phyloP scores from a whole-genome alignment of 2,797 vertebrate species.

The Hydrocynus forskahlii region DNA sequence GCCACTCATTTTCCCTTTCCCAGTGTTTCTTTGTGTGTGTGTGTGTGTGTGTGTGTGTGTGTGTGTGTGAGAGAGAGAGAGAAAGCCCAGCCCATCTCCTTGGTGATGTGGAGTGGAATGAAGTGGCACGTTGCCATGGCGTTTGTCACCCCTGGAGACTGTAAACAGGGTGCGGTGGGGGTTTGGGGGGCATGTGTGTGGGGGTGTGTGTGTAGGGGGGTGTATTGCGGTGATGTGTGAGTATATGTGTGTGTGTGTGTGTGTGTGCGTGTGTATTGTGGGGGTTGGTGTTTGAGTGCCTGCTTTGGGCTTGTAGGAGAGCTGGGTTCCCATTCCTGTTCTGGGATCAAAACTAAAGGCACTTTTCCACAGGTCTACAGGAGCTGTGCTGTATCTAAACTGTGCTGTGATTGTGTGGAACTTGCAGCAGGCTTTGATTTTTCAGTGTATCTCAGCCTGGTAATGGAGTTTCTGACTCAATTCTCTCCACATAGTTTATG shows the following conservation, averaged over 20 bases:
- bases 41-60: slow-evolving; percentile 41
- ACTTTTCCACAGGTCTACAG: too few species aligned
- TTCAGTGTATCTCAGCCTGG: too few species aligned
- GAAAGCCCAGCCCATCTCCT: slow-evolving; percentile 72
- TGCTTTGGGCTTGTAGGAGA: not conserved
- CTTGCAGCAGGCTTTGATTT: too few species aligned
- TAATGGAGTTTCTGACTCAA: too few species aligned
- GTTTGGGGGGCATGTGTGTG: not conserved
- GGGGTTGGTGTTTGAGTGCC: slow-evolving; percentile 12
- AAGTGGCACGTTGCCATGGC: slow-evolving; percentile 78
- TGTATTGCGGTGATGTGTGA: too few species aligned
- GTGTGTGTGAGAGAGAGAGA: slow-evolving; percentile 8
- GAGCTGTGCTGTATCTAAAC: too few species aligned
- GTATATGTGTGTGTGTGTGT: too few species aligned
- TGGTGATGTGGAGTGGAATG: slow-evolving; percentile 76
- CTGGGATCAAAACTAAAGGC: too few species aligned
- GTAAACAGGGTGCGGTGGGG: slow-evolving; percentile 75
- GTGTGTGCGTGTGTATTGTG: not conserved
- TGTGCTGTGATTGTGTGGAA: too few species aligned
- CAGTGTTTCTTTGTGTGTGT: too few species aligned
- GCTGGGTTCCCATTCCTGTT: too few species aligned
- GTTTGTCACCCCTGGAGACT: slow-evolving; percentile 78
- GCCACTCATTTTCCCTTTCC: slow-evolving; percentile 41
- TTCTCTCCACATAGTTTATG: too few species aligned
- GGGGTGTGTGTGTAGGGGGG: not conserved